Evolutionary conservation across 1,140 invertebrate genomes (phyloP).

Genomic region (Drosophila pandora): DNA sequence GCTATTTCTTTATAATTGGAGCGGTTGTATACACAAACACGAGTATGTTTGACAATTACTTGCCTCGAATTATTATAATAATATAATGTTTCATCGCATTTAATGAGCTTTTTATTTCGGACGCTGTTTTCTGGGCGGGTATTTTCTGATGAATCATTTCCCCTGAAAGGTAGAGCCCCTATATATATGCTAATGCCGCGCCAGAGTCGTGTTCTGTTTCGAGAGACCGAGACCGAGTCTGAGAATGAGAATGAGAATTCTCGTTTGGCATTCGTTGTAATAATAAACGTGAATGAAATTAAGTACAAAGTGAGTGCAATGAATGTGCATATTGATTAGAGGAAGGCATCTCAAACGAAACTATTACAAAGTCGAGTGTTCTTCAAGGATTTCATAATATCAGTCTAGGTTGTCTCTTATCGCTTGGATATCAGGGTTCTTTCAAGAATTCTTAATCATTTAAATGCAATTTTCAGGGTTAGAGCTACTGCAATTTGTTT

Average conservation of each 20-base stretch:
- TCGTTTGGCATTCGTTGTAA: conserved; percentile 55
- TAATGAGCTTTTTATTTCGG: conserved; percentile 40
- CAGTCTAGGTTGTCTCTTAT: conserved; percentile 7
- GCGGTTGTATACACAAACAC: conserved; percentile 42
- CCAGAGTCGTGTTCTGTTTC: conserved; percentile 26
- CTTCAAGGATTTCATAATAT: conserved; percentile 34
- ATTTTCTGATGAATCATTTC: conserved; percentile 63
- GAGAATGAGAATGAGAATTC: not conserved
- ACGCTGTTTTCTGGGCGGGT: conserved; percentile 13
- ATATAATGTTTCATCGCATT: conserved; percentile 34
- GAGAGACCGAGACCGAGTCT: conserved; percentile 11
- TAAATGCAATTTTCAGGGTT: conserved; percentile 6
- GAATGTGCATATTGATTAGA: conserved; percentile 73
- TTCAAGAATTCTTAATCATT: not conserved
- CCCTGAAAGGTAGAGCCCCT: conserved; percentile 25
- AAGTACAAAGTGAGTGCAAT: conserved; percentile 56
- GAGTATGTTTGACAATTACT: conserved; percentile 59
- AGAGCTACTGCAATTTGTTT: not conserved
- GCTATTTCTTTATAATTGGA: conserved; percentile 71
- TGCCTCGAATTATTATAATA: conserved; percentile 31
- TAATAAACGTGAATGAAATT: conserved; percentile 62
- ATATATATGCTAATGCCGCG: conserved; percentile 45
- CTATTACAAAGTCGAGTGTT: conserved; percentile 12
- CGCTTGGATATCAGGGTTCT: not conserved
- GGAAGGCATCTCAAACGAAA: conserved; percentile 26